Percentiles rank a stretch among this genome's conserved stretches.
Conservation (phyloP, 2,888 invertebrate genomes). For the Cryptocephalus moraei region DNA sequence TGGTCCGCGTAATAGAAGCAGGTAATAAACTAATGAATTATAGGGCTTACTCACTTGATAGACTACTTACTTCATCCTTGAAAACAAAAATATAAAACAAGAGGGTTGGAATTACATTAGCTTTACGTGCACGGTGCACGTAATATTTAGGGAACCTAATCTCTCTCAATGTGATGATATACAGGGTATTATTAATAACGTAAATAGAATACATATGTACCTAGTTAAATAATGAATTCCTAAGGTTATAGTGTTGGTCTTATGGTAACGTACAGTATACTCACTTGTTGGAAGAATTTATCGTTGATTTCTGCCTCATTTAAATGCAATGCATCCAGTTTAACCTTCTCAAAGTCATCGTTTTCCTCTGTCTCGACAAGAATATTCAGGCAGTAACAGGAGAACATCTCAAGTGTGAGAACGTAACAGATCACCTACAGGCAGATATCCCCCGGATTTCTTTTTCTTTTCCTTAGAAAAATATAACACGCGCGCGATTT, state of each 20-base stretch:
- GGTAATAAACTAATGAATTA: no score
- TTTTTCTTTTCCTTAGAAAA: no score
- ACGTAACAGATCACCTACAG: no score
- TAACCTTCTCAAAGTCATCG: conserved; percentile 44
- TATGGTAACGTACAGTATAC: not conserved
- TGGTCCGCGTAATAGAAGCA: no score
- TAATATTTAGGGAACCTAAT: not conserved
- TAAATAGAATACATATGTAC: no score
- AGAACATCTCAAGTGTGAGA: conserved; percentile 40
- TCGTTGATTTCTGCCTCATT: conserved; percentile 50
- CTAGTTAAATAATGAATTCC: no score
- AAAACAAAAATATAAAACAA: no score
- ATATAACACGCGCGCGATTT: not conserved
- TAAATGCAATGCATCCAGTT: conserved; percentile 47
- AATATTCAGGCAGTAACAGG: conserved; percentile 71
- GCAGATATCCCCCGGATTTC: no score
- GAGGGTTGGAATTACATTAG: no score
- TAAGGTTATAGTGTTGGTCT: not conserved
- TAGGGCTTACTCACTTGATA: no score
- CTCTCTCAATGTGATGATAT: conserved; percentile 1
- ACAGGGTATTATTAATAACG: no score
- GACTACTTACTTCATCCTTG: no score
- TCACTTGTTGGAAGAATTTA: conserved; percentile 58
- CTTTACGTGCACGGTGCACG: not conserved
- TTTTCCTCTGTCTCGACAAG: conserved; percentile 49